These are phyloP conservation scores for Diachasmimorpha longicaudata DNA, from an alignment of 1,140 invertebrate genomes.

Conservation along the genomic window DNA sequence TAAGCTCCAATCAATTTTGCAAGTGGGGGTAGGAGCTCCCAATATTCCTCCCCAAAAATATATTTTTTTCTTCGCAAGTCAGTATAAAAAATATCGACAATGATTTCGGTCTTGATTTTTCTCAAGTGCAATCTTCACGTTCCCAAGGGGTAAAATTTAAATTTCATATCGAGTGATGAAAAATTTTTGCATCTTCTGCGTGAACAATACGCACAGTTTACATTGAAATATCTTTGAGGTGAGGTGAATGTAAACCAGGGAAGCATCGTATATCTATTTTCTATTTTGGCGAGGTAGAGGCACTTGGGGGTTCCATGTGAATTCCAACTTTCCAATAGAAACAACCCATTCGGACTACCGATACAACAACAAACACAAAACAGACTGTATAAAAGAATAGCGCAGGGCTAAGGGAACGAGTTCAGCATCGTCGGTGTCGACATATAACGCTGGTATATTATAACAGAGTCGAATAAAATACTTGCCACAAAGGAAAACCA, in stretches of 20 bases:
- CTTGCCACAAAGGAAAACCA: background rate
- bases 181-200: too few species aligned
- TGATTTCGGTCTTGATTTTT: background rate
- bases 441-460: background rate
- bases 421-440: background rate
- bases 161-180: background rate
- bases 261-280: too few species aligned
- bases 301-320: too few species aligned
- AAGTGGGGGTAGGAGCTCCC: too few species aligned
- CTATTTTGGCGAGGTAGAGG: too few species aligned
- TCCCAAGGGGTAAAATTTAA: background rate
- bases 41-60: too few species aligned
- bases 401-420: background rate
- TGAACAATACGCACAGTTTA: too few species aligned
- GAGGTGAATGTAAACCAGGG: too few species aligned
- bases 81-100: background rate
- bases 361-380: background rate
- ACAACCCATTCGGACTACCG: background rate
- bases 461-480: constrained; percentile 3
- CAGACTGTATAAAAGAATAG: background rate
- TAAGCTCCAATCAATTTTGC: too few species aligned
- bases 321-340: background rate
- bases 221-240: too few species aligned
- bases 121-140: background rate
- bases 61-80: too few species aligned